phyloP scores from a whole-genome alignment of 2,888 invertebrate species.

The Hypolimnas misippus region DNA sequence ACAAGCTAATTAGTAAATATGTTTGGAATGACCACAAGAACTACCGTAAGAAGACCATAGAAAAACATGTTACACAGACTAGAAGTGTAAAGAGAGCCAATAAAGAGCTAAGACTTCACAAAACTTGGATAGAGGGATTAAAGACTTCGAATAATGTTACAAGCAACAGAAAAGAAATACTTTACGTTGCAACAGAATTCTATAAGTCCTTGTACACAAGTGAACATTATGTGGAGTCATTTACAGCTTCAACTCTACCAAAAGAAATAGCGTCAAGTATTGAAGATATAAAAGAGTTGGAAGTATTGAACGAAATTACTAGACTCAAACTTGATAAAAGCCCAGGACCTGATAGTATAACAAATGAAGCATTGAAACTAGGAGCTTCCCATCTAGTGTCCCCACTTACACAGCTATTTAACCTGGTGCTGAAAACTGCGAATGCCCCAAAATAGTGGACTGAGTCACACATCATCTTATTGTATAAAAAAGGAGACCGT shows the following conservation, averaged over 20 bases:
- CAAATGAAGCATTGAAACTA: no score
- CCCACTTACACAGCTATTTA: no score
- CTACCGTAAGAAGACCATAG: not conserved
- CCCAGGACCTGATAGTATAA: no score
- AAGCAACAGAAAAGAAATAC: conserved; percentile 1
- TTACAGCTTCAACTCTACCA: no score
- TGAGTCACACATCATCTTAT: conserved; percentile 8
- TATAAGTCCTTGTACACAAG: not conserved
- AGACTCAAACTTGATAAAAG: no score
- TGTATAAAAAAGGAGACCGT: conserved; percentile 15
- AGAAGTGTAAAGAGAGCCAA: not conserved
- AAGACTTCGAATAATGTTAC: not conserved
- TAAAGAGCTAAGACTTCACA: conserved; percentile 1
- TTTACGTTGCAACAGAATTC: not conserved
- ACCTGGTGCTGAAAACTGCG: not conserved
- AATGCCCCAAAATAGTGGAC: not conserved
- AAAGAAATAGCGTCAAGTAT: no score
- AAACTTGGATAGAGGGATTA: conserved; percentile 6
- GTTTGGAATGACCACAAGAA: not conserved
- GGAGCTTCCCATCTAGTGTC: no score
- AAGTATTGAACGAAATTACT: no score
- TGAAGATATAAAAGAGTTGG: no score
- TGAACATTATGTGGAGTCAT: no score
- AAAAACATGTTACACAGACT: not conserved
- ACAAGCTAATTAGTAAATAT: conserved; percentile 8